Base-by-base conservation (phyloP, 2,113 vertebrate genomes). In the Hippocampus mohnikei region DNA sequence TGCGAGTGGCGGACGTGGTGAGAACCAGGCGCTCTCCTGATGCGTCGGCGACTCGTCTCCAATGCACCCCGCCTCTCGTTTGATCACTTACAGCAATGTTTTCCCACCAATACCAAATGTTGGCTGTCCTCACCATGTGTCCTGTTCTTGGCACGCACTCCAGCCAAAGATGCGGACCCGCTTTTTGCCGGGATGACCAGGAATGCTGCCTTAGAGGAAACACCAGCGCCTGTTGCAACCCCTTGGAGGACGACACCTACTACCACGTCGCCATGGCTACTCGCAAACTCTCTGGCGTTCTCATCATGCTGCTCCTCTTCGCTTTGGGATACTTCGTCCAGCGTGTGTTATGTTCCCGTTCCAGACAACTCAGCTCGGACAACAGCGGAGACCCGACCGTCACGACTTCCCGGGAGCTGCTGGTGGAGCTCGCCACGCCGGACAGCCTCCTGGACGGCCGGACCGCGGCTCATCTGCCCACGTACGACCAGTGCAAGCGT, bases 401-500 rank as follows among this genome's bases (percentile, higher is more conserved):
- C 0, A 88, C 90, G 2, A 80, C 87, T 5, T 95, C 93, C 0
- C 93, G 90, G 69, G 94, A 94, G 59, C 91, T 90, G 18, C 92
- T 94, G 3, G 73, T 93, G 62, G 92, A 91, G 70, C 76, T 82
- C 66, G 70, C 77, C 15, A 62, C 88, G 0, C 82, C 87, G 73
- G 88, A 85, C 50, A 82, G 83, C 63, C 70, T 81, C 27, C 66
- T 61, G 5, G 72, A 76, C 37, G 55, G 72, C 0, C 79, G 73
- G 1, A 66, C 89, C 0, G 72, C 80, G 0, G 71, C 69, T 62
- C 87, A 90, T 64, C 86, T 95, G 77, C 95, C 95, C 69, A 88
- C 93, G 52, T 96, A 96, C 72, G 94, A 96, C 1, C 90, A 95
- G 70, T 94, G 94, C 82, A 95, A 94, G 81, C 85, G 92, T 15